Conservation (phyloP, 2,888 invertebrate species). For the Dynastes hyllus region DNA sequence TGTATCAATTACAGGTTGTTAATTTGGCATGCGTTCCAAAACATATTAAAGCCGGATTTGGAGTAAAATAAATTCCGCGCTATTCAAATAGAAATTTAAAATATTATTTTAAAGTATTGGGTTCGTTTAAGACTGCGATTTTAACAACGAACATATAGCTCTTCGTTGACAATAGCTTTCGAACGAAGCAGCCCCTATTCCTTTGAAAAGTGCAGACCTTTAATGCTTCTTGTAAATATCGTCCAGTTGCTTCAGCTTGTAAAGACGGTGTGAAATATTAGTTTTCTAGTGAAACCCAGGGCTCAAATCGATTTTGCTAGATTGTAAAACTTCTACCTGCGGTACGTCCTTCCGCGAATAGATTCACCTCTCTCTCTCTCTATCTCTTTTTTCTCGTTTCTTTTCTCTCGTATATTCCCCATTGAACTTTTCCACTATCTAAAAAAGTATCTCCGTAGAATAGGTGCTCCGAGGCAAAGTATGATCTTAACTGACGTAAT, state of each 20-base stretch:
- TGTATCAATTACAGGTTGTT: too few species aligned
- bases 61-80: too few species aligned
- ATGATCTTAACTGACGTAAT: slow-evolving; percentile 22
- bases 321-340: slow-evolving; percentile 47
- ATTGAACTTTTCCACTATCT: slow-evolving; percentile 46
- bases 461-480: slow-evolving; percentile 38
- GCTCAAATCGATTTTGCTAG: slow-evolving; percentile 27
- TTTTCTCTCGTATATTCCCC: slow-evolving; percentile 16
- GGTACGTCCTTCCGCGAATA: slow-evolving; percentile 40
- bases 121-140: too few species aligned
- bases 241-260: slow-evolving; percentile 32
- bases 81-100: too few species aligned
- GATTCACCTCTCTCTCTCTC: slow-evolving; percentile 29
- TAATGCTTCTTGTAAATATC: slow-evolving; percentile 36
- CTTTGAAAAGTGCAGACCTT: slow-evolving; percentile 21
- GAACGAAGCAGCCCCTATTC: background rate
- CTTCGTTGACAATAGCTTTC: slow-evolving; percentile 8
- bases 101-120: too few species aligned
- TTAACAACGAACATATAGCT: too few species aligned
- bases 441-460: slow-evolving; percentile 43
- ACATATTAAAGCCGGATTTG: too few species aligned
- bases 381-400: background rate
- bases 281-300: slow-evolving; percentile 35
- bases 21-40: too few species aligned
- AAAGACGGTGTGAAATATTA: slow-evolving; percentile 37